Conservation (phyloP, 2,113 vertebrate species). For the Rhadina sibilatrix region DNA sequence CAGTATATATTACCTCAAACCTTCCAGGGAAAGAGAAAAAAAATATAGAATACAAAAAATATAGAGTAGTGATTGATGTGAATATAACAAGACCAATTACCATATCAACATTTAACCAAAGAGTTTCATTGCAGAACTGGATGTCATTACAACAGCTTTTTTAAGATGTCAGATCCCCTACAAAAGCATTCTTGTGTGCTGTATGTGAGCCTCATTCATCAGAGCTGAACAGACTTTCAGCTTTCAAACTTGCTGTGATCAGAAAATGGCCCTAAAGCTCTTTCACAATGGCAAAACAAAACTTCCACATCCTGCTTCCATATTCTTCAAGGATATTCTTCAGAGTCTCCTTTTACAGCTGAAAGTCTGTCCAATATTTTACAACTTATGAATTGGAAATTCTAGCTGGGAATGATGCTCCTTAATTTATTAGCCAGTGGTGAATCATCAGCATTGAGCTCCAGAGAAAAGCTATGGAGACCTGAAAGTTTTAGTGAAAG, state of each 20-base stretch:
- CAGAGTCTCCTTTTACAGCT: background rate
- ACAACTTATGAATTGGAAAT: constrained; percentile 16
- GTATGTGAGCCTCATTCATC: background rate
- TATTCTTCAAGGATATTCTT: constrained; percentile 32
- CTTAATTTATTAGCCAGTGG: constrained; percentile 2
- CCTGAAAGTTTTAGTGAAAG: background rate
- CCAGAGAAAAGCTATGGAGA: background rate
- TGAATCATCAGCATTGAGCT: background rate
- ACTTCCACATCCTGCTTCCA: background rate
- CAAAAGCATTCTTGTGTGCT: background rate
- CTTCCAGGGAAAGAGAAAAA: background rate
- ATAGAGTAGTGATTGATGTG: background rate
- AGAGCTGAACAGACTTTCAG: background rate
- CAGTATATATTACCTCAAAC: background rate
- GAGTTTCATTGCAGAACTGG: background rate
- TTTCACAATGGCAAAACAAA: background rate
- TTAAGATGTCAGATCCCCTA: background rate
- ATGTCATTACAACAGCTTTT: background rate
- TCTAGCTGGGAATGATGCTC: background rate
- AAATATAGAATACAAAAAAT: background rate
- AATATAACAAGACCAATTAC: background rate
- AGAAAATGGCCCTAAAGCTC: background rate
- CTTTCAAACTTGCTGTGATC: background rate
- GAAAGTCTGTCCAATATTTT: constrained; percentile 22
- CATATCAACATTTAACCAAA: background rate